phyloP scores from a whole-genome alignment of 2,797 vertebrate species.

The Poecilia gillii region DNA sequence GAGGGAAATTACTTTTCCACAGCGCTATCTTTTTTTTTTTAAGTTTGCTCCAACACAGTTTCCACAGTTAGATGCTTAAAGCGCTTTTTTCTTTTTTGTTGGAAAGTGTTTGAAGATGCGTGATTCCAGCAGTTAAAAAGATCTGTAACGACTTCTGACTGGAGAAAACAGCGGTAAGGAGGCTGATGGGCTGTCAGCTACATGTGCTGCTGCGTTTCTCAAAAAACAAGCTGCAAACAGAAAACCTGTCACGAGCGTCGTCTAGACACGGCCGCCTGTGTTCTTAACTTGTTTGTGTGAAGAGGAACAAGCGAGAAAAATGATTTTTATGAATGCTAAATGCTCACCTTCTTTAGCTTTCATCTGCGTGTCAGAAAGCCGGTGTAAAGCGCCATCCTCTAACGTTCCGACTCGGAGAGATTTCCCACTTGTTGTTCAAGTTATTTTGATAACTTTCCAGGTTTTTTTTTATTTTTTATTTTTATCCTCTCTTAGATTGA shows the following conservation, averaged over 20 bases:
- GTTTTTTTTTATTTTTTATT: background rate
- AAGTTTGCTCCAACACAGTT: background rate
- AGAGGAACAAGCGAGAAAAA: slow-evolving; percentile 19
- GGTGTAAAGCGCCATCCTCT: slow-evolving; percentile 18
- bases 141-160: slow-evolving; percentile 1
- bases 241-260: slow-evolving; percentile 12
- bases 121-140: slow-evolving; percentile 12
- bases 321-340: slow-evolving; percentile 46
- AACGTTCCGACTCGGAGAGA: slow-evolving; percentile 27
- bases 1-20: background rate
- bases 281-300: slow-evolving; percentile 16
- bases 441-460: slow-evolving; percentile 34
- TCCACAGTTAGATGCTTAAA: background rate
- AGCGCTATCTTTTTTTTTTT: background rate
- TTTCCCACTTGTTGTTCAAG: slow-evolving; percentile 7
- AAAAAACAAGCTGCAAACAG: slow-evolving; percentile 5
- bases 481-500: background rate
- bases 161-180: slow-evolving; percentile 6
- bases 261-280: slow-evolving; percentile 2
- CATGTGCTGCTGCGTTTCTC: slow-evolving; percentile 1
- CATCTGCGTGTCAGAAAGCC: slow-evolving; percentile 4
- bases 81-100: background rate
- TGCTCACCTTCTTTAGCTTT: slow-evolving; percentile 28
- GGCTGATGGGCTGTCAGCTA: slow-evolving; percentile 30
- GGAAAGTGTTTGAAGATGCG: slow-evolving; percentile 10